Conservation (phyloP, 1,140 invertebrate genomes). For the Drosophila rufa region DNA sequence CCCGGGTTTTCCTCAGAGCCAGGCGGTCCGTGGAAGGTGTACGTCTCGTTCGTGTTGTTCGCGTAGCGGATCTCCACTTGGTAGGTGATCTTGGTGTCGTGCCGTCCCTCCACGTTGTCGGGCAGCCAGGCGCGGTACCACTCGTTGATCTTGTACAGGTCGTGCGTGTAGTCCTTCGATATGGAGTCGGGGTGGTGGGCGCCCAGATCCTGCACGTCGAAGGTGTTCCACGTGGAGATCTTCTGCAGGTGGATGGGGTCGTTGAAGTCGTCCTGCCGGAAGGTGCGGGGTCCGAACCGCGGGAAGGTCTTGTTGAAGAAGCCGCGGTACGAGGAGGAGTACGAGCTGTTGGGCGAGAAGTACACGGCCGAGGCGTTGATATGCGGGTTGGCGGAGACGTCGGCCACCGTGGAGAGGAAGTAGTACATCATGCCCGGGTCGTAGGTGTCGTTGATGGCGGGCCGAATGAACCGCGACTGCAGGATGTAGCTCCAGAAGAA, state of each 20-base stretch:
- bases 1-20: conserved; percentile 94
- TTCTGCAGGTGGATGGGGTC: conserved; percentile 96
- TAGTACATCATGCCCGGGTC: conserved; percentile 99
- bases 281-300: conserved; percentile 97
- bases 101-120: conserved; percentile 91
- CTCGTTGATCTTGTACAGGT: conserved; percentile 96
- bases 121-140: conserved; percentile 96
- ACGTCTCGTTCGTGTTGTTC: conserved; percentile 98
- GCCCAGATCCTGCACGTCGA: conserved; percentile 93
- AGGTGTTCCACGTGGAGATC: conserved; percentile 96
- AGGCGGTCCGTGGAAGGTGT: conserved; percentile 96
- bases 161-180: conserved; percentile 95
- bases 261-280: conserved; percentile 96
- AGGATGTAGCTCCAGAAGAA: conserved; percentile 99
- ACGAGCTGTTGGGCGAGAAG: conserved; percentile 97
- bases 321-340: conserved; percentile 96
- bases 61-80: conserved; percentile 96
- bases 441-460: conserved; percentile 95
- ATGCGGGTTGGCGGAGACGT: conserved; percentile 96
- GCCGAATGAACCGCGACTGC: conserved; percentile 95
- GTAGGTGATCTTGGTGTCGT: conserved; percentile 97
- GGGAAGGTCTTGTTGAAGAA: conserved; percentile 99
- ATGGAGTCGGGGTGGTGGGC: conserved; percentile 90
- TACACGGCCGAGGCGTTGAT: conserved; percentile 98
- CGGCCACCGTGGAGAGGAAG: conserved; percentile 96